Evolutionary conservation across 2,113 vertebrate genomes (phyloP), one percentile per base, ranked within the genome.

Genomic region (Suncus etruscus): DNA sequence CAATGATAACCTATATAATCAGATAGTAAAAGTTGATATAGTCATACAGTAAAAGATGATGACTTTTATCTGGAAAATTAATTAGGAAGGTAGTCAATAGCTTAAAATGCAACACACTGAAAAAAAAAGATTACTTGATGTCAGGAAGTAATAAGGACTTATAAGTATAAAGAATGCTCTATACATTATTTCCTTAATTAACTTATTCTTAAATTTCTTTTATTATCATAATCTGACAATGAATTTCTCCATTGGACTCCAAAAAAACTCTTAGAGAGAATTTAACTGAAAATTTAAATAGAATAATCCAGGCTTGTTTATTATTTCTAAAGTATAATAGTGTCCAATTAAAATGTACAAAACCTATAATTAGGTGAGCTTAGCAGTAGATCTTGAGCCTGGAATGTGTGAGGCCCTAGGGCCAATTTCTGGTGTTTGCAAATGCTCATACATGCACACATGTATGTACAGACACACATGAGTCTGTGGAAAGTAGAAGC

Each of bases 281-380:
- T 51, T 54, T 54, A 58, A 8, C 22, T 79, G 50, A 75, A 87
- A 51, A 50, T 73, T 76, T 86, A 76, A 80, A 70, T 31, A 72
- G 31, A 95, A 54, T 39, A 45, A 85, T 14, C 18, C 16, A 90
- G 24, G 87, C 85, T 58, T 58, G 16, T 39, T 85, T 61, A 8
- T 14, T 73, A 6, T 68, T 89, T 31, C 12, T 75, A 12, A 47
- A 29, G 29, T 47, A 69, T 39, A 32, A 75, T 9, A 63, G 72
- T 48, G 74, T 47, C n/a, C 76, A 86, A 20, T 66, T 63, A 75
- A 86, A 84, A 81, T 61, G 20, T 78, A 32, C 0, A 31, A 31
- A 18, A 7, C 29, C 39, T 74, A 61, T 16, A 20, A 61, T 22
- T 54, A 61, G 18, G 58, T 61, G 16, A 61, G 18, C 18, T 61